Evolutionary conservation across 2,113 vertebrate genomes (phyloP).

Genomic region (Sapajus apella): DNA sequence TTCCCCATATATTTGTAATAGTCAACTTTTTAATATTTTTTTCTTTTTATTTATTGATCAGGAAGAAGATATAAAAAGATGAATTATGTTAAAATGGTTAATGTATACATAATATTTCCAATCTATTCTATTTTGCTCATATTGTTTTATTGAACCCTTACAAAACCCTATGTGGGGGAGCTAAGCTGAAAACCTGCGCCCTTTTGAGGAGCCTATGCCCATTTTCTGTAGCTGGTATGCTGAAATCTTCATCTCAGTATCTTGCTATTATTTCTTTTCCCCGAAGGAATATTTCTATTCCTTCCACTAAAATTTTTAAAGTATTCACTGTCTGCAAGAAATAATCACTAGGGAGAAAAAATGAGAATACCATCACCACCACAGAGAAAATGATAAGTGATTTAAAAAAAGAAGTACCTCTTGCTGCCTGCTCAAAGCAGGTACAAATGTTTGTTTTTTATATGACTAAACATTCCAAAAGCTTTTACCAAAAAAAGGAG

Average conservation of each 20-base stretch:
- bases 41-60: conserved; percentile 21
- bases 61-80: neutral
- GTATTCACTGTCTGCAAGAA: conserved; percentile 3
- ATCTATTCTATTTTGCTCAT: neutral
- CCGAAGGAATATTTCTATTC: neutral
- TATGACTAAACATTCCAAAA: neutral
- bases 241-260: neutral
- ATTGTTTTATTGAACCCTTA: neutral
- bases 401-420: neutral
- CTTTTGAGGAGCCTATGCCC: neutral
- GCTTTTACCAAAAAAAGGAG: neutral
- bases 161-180: neutral
- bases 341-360: conserved; percentile 11
- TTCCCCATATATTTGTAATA: neutral
- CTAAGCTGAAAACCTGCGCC: neutral
- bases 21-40: neutral
- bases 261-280: conserved; percentile 11
- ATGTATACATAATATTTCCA: neutral
- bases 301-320: neutral
- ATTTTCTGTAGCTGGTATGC: neutral
- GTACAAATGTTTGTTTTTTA: conserved; percentile 18
- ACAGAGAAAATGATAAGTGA: neutral
- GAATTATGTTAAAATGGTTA: neutral
- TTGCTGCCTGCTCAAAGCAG: conserved; percentile 2
- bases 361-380: neutral